Conservation (phyloP, 92 coral and sea anemone genomes). For the Paramuricea clavata region DNA sequence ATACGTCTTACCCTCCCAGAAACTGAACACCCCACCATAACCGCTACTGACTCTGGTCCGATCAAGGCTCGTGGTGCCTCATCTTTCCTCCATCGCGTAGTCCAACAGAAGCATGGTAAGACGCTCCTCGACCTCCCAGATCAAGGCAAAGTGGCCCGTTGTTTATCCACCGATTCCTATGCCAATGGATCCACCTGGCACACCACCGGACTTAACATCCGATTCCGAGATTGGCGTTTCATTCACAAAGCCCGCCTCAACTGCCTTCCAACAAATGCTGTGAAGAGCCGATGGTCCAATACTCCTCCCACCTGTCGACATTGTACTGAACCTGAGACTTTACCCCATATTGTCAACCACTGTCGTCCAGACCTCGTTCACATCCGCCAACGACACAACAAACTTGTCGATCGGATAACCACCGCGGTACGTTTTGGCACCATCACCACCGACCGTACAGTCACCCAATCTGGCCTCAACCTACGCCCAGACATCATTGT, state of each 20-base stretch:
- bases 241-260: conserved; percentile 55
- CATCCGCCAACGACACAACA: conserved; percentile 42
- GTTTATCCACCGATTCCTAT: conserved; percentile 13
- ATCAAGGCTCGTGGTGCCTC: no score
- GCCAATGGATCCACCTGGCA: conserved; percentile 42
- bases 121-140: conserved; percentile 14
- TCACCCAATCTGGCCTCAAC: not conserved
- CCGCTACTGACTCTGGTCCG: conserved; percentile 4
- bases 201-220: conserved; percentile 25
- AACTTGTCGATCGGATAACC: conserved; percentile 24
- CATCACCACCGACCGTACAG: conserved; percentile 11
- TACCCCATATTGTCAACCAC: conserved; percentile 35
- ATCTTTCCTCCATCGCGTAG: conserved; percentile 1
- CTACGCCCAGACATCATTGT: conserved; percentile 45
- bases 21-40: not conserved
- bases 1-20: not conserved
- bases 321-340: conserved; percentile 28
- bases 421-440: not conserved
- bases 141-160: conserved; percentile 50
- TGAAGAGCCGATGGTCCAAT: conserved; percentile 44
- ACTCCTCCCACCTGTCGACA: conserved; percentile 20
- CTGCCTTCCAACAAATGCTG: conserved; percentile 50
- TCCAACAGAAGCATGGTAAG: not conserved
- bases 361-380: conserved; percentile 18
- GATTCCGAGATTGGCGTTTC: conserved; percentile 43